Evolutionary conservation across 2,797 vertebrate genomes (phyloP).

Genomic region (Epinephelus malabaricus): DNA sequence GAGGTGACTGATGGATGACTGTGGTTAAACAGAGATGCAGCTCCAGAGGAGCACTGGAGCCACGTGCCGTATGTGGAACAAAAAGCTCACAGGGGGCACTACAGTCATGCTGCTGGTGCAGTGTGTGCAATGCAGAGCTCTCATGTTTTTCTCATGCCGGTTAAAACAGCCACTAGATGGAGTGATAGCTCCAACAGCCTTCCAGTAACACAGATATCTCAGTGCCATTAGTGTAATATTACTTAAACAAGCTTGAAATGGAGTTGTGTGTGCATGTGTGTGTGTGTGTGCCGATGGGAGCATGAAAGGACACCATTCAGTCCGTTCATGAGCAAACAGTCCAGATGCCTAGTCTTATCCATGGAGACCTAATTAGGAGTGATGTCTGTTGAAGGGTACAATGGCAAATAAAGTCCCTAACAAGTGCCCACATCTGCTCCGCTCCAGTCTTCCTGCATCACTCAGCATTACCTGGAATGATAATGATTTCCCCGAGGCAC

Average conservation of each 20-base stretch:
- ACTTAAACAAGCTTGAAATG: constrained; percentile 43
- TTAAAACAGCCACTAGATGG: constrained; percentile 79
- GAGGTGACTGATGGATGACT: constrained; percentile 45
- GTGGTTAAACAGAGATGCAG: constrained; percentile 35
- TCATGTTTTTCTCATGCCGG: background rate
- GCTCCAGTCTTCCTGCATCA: constrained; percentile 41
- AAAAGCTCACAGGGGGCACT: constrained; percentile 21
- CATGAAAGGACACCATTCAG: constrained; percentile 49
- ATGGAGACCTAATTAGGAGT: constrained; percentile 81
- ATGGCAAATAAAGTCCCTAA: constrained; percentile 77
- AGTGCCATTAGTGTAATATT: constrained; percentile 24
- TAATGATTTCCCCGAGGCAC: constrained; percentile 71
- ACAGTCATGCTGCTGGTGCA: constrained; percentile 47
- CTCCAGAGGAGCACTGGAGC: constrained; percentile 1
- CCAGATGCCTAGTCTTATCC: constrained; percentile 71
- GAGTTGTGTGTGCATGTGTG: constrained; percentile 9
- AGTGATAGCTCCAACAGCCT: constrained; percentile 70
- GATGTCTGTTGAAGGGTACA: constrained; percentile 74
- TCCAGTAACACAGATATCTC: constrained; percentile 23
- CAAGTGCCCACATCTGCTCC: constrained; percentile 72
- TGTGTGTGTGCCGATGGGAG: constrained; percentile 12
- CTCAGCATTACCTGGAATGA: constrained; percentile 59
- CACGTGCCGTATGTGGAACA: constrained; percentile 9
- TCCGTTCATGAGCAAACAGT: constrained; percentile 65
- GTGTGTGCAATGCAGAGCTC: constrained; percentile 53